Evolutionary conservation across 1,140 invertebrate genomes (phyloP), one percentile per base, ranked within the genome.

Genomic region (Batillaria attramentaria): DNA sequence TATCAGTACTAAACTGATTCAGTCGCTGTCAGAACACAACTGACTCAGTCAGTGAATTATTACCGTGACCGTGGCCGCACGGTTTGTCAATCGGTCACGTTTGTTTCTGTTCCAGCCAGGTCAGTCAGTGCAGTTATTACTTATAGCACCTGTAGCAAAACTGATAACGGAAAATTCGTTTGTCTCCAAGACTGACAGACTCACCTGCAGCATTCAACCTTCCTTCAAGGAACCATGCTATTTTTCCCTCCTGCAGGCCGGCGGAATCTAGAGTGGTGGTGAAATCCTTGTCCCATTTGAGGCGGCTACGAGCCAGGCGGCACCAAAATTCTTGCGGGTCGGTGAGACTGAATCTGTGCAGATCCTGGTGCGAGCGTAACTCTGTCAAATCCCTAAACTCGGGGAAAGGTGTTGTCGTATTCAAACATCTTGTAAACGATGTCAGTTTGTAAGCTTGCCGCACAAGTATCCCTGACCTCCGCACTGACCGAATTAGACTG

Each of bases 121-220:
- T 78, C 10, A 31, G 13, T 37, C 20, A 33, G 24, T 8, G 4
- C 39, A 66, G 18, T 50, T n/a, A n/a, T n/a, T n/a, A n/a, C n/a
- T n/a, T n/a, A n/a, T n/a, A n/a, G n/a, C n/a, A n/a, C n/a, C n/a
- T n/a, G n/a, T n/a, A n/a, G n/a, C n/a, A n/a, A n/a, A n/a, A n/a
- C n/a, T n/a, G n/a, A n/a, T n/a, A n/a, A n/a, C n/a, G n/a, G n/a
- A n/a, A n/a, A n/a, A n/a, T n/a, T n/a, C n/a, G n/a, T n/a, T n/a
- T n/a, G n/a, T n/a, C n/a, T n/a, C 57, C 31, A 5, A 5, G 33
- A 70, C 43, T 37, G 13, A 0, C 20, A 69, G 28, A 68, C 81
- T 87, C 86, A 92, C 92, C 92, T 81, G 92, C 90, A 28, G 90
- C 92, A 85, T 93, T 93, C 6, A 93, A 73, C 84, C 91, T 90